Conservation (phyloP, 1,140 invertebrate species). For the Dendrolimus punctatus region DNA sequence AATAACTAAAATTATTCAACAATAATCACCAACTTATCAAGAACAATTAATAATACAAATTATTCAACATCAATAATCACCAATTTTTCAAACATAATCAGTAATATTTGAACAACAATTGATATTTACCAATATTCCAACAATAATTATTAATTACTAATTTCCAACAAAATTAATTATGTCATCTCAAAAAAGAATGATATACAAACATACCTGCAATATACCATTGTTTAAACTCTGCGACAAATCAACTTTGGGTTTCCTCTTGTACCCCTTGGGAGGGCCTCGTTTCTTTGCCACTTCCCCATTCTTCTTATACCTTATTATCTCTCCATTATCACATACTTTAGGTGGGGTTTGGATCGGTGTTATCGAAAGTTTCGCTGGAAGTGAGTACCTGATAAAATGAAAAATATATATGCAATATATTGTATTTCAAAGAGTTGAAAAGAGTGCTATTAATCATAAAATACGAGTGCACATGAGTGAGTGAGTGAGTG, state of each 20-base stretch:
- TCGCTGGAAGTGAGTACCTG: conserved; percentile 48
- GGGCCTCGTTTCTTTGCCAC: conserved; percentile 58
- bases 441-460: too few relatives aligned
- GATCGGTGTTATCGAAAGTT: conserved; percentile 53
- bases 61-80: too few relatives aligned
- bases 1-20: too few relatives aligned
- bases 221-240: conserved; percentile 46
- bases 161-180: too few relatives aligned
- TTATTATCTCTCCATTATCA: conserved; percentile 38
- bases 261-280: conserved; percentile 57
- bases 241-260: conserved; percentile 46
- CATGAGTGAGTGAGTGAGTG: too few relatives aligned
- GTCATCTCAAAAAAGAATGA: background rate
- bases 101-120: too few relatives aligned
- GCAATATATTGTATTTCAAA: background rate
- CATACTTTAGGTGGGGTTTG: conserved; percentile 17
- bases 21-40: too few relatives aligned
- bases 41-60: too few relatives aligned
- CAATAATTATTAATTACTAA: too few relatives aligned
- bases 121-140: too few relatives aligned
- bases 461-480: too few relatives aligned
- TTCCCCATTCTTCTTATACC: conserved; percentile 63
- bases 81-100: too few relatives aligned
- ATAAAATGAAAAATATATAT: conserved; percentile 4
- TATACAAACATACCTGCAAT: conserved; percentile 30